Evolutionary conservation across 2,113 vertebrate genomes (phyloP).

Genomic region (Carassius auratus): DNA sequence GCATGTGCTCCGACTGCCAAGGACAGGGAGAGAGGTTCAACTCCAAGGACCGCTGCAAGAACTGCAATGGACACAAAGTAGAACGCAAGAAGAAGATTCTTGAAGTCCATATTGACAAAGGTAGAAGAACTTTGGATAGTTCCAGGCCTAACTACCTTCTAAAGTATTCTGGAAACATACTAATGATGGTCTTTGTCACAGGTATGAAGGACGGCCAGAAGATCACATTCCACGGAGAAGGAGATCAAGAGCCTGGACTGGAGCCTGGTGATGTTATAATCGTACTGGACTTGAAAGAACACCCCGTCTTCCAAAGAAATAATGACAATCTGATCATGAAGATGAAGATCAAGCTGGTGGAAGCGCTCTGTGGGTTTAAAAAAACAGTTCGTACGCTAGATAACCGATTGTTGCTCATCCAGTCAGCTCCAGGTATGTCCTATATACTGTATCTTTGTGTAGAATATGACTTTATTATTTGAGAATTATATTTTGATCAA

Average conservation of each 20-base stretch:
- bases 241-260: constrained; percentile 94
- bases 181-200: constrained; percentile 53
- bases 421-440: constrained; percentile 81
- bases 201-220: constrained; percentile 97
- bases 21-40: constrained; percentile 92
- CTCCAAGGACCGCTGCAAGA: constrained; percentile 90
- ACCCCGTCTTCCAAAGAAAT: constrained; percentile 84
- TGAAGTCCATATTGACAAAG: constrained; percentile 95
- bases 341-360: constrained; percentile 88
- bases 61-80: constrained; percentile 90
- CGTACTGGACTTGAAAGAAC: constrained; percentile 92
- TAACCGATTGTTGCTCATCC: constrained; percentile 82
- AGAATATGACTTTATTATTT: neutral
- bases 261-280: constrained; percentile 94
- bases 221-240: constrained; percentile 92
- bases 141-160: neutral
- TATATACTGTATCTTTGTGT: neutral
- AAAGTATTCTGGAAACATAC: neutral
- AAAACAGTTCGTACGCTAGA: constrained; percentile 87
- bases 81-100: constrained; percentile 93
- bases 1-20: constrained; percentile 90
- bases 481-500: neutral
- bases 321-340: constrained; percentile 87
- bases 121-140: constrained; percentile 64
- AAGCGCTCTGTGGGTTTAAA: constrained; percentile 93